phyloP scores from a whole-genome alignment of 2,888 invertebrate species.

The Drosophila niveifrons region DNA sequence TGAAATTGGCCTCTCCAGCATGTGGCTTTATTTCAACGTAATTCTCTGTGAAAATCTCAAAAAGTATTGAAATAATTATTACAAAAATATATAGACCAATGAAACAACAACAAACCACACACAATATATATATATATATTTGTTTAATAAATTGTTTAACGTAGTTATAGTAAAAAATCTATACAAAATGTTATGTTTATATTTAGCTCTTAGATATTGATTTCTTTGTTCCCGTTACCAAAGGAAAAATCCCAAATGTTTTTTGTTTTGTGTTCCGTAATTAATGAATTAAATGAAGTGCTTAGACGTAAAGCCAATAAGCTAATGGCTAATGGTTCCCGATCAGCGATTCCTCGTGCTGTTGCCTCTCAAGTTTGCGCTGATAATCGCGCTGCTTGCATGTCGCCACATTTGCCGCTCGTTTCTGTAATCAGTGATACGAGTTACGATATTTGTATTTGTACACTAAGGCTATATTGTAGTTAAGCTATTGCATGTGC shows the following conservation, averaged over 20 bases:
- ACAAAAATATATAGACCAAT: conserved; percentile 1
- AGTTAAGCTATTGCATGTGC: conserved; percentile 50
- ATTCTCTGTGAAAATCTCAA: conserved; percentile 38
- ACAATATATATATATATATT: neutral
- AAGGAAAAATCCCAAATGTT: conserved; percentile 10
- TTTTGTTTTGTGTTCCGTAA: neutral
- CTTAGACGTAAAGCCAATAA: conserved; percentile 15
- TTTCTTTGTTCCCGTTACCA: conserved; percentile 18
- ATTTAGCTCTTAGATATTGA: conserved; percentile 18
- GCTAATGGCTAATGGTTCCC: conserved; percentile 68
- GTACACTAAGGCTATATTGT: conserved; percentile 15
- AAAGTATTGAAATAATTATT: conserved; percentile 38
- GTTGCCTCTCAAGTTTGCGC: conserved; percentile 83
- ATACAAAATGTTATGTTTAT: conserved; percentile 27
- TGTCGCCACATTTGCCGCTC: conserved; percentile 82
- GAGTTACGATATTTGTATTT: conserved; percentile 7
- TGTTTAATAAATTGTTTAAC: conserved; percentile 12
- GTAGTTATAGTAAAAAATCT: conserved; percentile 8
- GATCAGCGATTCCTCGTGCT: conserved; percentile 84
- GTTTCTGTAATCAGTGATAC: conserved; percentile 79
- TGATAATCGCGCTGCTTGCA: conserved; percentile 84
- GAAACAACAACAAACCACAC: neutral
- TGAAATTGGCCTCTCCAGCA: conserved; percentile 28
- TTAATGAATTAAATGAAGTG: conserved; percentile 13
- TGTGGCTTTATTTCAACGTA: conserved; percentile 26